Percentiles rank a stretch among this genome's conserved stretches.
Evolutionary conservation across 2,113 vertebrate genomes (phyloP).

Genomic region (Guaruba guarouba): DNA sequence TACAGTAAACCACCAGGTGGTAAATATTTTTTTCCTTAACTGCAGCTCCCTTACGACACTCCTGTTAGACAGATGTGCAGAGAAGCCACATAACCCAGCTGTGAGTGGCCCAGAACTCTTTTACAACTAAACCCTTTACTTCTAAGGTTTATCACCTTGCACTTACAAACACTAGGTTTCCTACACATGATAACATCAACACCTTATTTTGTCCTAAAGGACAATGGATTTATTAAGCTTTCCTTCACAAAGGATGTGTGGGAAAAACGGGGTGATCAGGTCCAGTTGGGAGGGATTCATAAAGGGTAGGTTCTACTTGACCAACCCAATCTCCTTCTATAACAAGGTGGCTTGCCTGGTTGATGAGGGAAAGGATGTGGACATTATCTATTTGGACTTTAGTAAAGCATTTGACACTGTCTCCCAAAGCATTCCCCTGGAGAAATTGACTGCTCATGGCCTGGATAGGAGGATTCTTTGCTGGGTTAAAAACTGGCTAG

Average conservation of each 20-base stretch:
- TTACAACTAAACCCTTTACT: neutral
- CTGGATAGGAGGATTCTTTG: neutral
- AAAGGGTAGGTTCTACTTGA: neutral
- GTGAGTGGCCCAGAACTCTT: neutral
- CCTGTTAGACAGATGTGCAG: neutral
- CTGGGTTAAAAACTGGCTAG: neutral
- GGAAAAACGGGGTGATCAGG: neutral
- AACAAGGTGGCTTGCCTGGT: neutral
- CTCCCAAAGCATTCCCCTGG: neutral
- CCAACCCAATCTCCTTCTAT: neutral
- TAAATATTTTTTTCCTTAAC: neutral
- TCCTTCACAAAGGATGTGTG: neutral
- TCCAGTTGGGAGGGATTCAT: neutral
- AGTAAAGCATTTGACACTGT: neutral
- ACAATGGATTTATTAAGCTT: neutral
- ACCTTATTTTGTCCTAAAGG: neutral
- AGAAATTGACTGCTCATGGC: neutral
- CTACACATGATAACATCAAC: accelerated
- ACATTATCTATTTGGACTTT: neutral
- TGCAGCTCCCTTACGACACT: neutral
- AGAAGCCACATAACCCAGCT: neutral
- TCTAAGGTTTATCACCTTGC: neutral
- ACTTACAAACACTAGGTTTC: neutral
- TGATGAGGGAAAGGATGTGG: neutral
- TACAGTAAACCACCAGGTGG: neutral